A percentile compares a stretch with the other conserved stretches of the same genome.
Conservation (phyloP, 2,888 invertebrate species). For the Endomychus coccineus region DNA sequence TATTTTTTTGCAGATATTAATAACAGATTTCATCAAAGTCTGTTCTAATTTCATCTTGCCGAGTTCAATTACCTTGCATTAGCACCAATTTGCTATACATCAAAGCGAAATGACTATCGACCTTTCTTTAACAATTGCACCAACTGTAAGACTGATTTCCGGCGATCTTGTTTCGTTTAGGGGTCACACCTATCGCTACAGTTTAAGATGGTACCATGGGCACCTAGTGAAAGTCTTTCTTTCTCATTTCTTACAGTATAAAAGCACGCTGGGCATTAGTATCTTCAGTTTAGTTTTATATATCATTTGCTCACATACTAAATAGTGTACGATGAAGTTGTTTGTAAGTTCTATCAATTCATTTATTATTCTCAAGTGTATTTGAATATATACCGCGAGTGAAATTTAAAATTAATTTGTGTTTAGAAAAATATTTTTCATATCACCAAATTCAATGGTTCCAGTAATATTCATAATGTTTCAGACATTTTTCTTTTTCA, state of each 20-base stretch:
- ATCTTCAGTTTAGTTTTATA: conserved; percentile 12
- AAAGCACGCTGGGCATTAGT: conserved; percentile 5
- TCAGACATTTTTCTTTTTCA: no score
- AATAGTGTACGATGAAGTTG: conserved; percentile 38
- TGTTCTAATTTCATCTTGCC: no score
- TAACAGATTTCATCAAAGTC: no score
- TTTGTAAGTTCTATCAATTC: conserved; percentile 42
- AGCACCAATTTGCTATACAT: no score
- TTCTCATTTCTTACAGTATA: conserved; percentile 13
- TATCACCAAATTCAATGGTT: background rate
- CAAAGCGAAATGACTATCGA: no score
- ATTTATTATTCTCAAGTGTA: conserved; percentile 5
- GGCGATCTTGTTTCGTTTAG: conserved; percentile 12
- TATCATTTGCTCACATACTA: conserved; percentile 20
- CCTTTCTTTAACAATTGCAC: no score
- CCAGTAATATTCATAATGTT: no score
- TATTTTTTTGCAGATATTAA: no score
- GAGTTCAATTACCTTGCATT: no score
- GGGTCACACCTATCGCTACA: conserved; percentile 15
- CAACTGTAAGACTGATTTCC: conserved; percentile 14
- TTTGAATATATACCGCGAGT: background rate
- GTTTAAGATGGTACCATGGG: conserved; percentile 12
- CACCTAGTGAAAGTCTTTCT: conserved; percentile 16
- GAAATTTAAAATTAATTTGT: no score
- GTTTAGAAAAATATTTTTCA: background rate